Percentiles rank a stretch among this genome's conserved stretches.
Conservation (phyloP, 2,888 invertebrate genomes). For the Leucania comma region DNA sequence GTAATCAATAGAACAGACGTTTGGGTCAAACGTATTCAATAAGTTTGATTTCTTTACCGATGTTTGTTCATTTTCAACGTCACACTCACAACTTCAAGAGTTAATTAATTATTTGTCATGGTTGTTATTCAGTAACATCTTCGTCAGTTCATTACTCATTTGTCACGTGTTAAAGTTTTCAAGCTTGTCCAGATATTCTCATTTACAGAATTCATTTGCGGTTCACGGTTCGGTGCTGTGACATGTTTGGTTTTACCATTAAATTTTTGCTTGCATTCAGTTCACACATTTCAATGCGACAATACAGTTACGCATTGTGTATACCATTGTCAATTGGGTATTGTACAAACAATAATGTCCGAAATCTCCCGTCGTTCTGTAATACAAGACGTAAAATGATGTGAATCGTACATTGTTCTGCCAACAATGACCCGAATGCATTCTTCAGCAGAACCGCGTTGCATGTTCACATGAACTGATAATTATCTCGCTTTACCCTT, state of each 20-base stretch:
- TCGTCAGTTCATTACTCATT: conserved; percentile 45
- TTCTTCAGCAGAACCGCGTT: conserved; percentile 66
- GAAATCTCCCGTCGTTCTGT: conserved; percentile 59
- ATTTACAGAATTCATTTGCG: conserved; percentile 2
- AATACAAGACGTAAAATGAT: conserved; percentile 62
- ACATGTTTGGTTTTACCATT: conserved; percentile 13
- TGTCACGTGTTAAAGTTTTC: conserved; percentile 23
- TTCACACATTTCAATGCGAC: conserved; percentile 60
- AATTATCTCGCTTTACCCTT: conserved; percentile 64
- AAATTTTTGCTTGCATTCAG: conserved; percentile 51
- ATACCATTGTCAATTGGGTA: conserved; percentile 59
- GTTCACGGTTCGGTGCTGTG: conserved; percentile 15
- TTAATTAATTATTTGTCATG: conserved; percentile 41
- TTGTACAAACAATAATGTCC: conserved; percentile 64
- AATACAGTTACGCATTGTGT: conserved; percentile 63
- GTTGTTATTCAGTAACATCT: conserved; percentile 32
- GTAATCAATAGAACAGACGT: conserved; percentile 45
- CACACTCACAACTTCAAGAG: conserved; percentile 35
- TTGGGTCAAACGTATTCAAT: conserved; percentile 22
- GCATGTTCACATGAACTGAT: conserved; percentile 66
- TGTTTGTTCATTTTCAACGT: conserved; percentile 37
- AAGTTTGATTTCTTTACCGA: conserved; percentile 37
- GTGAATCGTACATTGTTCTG: conserved; percentile 68
- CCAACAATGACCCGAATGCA: conserved; percentile 74
- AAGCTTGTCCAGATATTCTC: conserved; percentile 20